Conservation (phyloP, 2,113 vertebrate genomes). For the Coptodon rendalli region DNA sequence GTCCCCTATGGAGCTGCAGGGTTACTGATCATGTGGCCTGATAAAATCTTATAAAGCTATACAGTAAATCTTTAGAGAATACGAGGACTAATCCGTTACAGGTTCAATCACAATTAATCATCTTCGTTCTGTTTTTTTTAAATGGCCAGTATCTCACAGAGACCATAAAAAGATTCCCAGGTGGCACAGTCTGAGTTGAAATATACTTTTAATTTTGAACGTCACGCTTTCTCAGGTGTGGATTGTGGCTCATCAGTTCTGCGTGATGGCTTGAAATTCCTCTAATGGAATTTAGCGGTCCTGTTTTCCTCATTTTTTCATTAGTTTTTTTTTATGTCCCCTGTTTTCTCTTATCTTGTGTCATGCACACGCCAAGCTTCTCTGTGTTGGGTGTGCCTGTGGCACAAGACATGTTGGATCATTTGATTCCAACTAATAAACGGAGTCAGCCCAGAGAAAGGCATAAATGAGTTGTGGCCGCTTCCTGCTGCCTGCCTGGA, state of each 20-base stretch:
- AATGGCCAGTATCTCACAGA: not conserved
- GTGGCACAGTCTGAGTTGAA: slow-evolving; percentile 53
- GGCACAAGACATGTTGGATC: slow-evolving; percentile 57
- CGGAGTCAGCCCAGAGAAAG: slow-evolving; percentile 58
- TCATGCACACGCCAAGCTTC: slow-evolving; percentile 10
- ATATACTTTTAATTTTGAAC: slow-evolving; percentile 73
- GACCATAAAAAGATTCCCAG: slow-evolving; percentile 16
- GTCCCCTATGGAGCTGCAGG: not conserved
- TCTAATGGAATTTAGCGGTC: slow-evolving; percentile 57
- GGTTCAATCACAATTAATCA: not conserved
- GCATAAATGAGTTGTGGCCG: slow-evolving; percentile 59
- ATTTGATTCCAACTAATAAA: slow-evolving; percentile 73
- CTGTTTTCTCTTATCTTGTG: not conserved
- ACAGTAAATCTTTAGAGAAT: not conserved
- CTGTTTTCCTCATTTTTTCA: not conserved
- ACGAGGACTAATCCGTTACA: not conserved
- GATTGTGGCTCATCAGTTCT: slow-evolving; percentile 59
- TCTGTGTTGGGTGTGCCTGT: slow-evolving; percentile 35
- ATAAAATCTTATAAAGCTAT: not conserved
- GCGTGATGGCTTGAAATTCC: slow-evolving; percentile 43
- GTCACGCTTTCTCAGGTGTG: slow-evolving; percentile 31
- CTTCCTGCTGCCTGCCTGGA: slow-evolving; percentile 33
- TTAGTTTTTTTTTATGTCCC: not conserved
- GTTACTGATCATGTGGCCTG: not conserved
- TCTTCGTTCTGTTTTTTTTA: not conserved